Conservation (phyloP, 2,113 vertebrate genomes). For the Rallus limicola region DNA sequence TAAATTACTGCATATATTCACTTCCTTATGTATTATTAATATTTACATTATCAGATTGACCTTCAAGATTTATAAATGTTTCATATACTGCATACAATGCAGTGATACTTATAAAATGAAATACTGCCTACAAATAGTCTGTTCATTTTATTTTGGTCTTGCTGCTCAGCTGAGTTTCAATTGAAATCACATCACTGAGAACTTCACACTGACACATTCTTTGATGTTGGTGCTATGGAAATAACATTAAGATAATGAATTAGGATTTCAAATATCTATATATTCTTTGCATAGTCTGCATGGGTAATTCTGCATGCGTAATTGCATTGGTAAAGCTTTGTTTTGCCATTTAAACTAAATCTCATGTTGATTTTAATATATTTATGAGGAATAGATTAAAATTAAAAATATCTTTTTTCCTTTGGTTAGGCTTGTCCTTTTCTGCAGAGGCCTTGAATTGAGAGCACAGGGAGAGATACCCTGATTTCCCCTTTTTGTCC, state of each 20-base stretch:
- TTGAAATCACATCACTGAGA: slow-evolving; percentile 77
- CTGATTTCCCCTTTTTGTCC: not conserved
- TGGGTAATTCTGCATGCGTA: slow-evolving; percentile 56
- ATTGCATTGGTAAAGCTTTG: slow-evolving; percentile 62
- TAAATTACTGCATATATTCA: slow-evolving; percentile 86
- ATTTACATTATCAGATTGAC: slow-evolving; percentile 98
- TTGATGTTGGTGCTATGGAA: slow-evolving; percentile 77
- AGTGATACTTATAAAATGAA: slow-evolving; percentile 84
- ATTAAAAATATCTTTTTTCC: slow-evolving; percentile 61
- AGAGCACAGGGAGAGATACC: not conserved
- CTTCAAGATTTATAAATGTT: slow-evolving; percentile 96
- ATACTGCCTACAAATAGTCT: slow-evolving; percentile 83
- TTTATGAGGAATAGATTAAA: slow-evolving; percentile 68
- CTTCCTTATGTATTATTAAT: slow-evolving; percentile 97
- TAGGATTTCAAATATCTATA: slow-evolving; percentile 60
- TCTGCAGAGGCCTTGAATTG: slow-evolving; percentile 21
- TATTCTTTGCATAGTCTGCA: slow-evolving; percentile 59
- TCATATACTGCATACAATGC: slow-evolving; percentile 87
- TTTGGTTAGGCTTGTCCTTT: slow-evolving; percentile 55
- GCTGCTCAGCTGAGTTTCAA: slow-evolving; percentile 74
- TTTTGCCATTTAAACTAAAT: slow-evolving; percentile 64
- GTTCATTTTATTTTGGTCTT: slow-evolving; percentile 82
- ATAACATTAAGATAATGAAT: slow-evolving; percentile 78
- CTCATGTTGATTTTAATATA: slow-evolving; percentile 55
- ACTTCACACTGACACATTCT: slow-evolving; percentile 76